A percentile compares a stretch with the other conserved stretches of the same genome.
Evolutionary conservation across 2,797 vertebrate genomes (phyloP).

Genomic region (Malurus splendens): DNA sequence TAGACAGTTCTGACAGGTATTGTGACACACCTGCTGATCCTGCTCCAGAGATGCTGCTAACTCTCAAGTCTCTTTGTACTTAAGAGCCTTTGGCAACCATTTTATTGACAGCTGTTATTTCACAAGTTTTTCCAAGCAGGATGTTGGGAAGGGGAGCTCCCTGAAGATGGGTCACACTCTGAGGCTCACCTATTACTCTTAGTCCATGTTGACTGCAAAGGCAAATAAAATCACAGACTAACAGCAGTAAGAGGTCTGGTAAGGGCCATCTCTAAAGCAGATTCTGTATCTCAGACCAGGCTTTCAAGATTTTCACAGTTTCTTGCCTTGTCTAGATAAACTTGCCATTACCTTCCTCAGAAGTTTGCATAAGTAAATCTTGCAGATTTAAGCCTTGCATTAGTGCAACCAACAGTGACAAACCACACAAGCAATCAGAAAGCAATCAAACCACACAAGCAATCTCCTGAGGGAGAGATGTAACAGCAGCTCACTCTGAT

Average conservation of each 20-base stretch:
- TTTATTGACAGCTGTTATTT: background rate
- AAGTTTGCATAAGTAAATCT: background rate
- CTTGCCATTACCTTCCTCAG: background rate
- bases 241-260: background rate
- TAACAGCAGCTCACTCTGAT: background rate
- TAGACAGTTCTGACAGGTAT: fast-evolving
- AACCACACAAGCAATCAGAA: background rate
- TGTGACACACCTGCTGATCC: background rate
- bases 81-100: background rate
- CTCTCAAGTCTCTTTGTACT: fast-evolving
- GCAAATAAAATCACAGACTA: background rate
- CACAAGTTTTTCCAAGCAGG: background rate
- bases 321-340: background rate
- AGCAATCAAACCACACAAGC: background rate
- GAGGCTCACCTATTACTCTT: background rate
- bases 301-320: background rate
- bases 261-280: no score
- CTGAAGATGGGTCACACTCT: background rate
- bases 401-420: background rate
- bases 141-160: background rate
- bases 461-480: background rate
- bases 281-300: background rate
- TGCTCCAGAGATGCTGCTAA: background rate
- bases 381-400: background rate
- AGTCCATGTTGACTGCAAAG: background rate